phyloP scores from a whole-genome alignment of 1,140 invertebrate genomes.

The Bombus difficillimus region DNA sequence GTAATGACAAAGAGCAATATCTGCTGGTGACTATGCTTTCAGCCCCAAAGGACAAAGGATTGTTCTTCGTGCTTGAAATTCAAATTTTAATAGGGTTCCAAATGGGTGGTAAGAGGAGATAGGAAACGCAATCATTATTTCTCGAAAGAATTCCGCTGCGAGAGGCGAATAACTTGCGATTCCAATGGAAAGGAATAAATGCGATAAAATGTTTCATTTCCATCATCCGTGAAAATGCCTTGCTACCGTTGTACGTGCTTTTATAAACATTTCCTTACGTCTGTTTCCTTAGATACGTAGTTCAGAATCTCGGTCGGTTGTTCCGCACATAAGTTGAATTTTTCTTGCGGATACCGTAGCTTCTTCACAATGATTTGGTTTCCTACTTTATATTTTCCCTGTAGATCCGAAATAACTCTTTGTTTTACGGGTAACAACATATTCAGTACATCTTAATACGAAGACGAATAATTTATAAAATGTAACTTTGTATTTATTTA shows the following conservation, averaged over 20 bases:
- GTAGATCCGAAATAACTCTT: not conserved
- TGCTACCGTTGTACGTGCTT: not conserved
- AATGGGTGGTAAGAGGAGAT: not conserved
- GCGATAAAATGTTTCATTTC: slow-evolving; percentile 19
- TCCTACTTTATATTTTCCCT: not conserved
- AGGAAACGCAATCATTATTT: slow-evolving; percentile 10
- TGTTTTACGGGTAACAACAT: not conserved
- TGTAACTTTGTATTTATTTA: not conserved
- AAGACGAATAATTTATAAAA: not conserved
- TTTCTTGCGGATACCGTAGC: not conserved
- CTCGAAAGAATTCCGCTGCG: slow-evolving; percentile 15
- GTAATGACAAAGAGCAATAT: slow-evolving; percentile 25
- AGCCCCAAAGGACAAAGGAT: slow-evolving; percentile 6
- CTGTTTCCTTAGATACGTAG: not conserved
- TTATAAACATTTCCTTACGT: not conserved
- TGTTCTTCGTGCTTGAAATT: slow-evolving; percentile 38
- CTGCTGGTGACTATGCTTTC: slow-evolving; percentile 12
- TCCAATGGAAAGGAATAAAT: slow-evolving; percentile 18
- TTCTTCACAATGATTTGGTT: not conserved
- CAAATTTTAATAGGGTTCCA: slow-evolving; percentile 36
- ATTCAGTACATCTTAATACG: no score
- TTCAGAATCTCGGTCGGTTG: not conserved
- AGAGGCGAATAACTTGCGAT: not conserved
- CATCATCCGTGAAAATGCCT: slow-evolving; percentile 5
- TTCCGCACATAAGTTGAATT: not conserved